These are phyloP conservation scores for Ellobius talpinus DNA, from an alignment of 2,113 vertebrate species.

Conservation along the genomic window DNA sequence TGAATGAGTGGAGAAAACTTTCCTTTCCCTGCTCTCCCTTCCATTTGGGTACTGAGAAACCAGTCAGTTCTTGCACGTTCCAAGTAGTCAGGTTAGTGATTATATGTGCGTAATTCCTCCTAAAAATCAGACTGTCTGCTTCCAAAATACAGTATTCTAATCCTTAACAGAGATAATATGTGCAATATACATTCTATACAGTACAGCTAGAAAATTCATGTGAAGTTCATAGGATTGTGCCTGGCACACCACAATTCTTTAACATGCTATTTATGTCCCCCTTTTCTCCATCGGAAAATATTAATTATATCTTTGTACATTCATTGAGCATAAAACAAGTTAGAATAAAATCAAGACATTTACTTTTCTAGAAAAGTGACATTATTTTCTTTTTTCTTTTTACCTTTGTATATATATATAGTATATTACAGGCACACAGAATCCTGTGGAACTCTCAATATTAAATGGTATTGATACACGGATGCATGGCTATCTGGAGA, in stretches of 20 bases:
- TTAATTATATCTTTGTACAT: slow-evolving; percentile 15
- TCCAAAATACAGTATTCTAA: neutral
- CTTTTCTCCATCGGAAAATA: slow-evolving; percentile 42
- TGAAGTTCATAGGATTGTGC: slow-evolving; percentile 23
- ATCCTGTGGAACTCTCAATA: neutral
- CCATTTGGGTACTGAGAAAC: neutral
- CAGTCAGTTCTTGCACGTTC: neutral
- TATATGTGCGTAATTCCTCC: slow-evolving; percentile 4
- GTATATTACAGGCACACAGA: neutral
- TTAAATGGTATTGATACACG: neutral
- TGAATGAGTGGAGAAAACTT: neutral
- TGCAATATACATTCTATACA: neutral
- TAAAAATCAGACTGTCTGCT: slow-evolving; percentile 7
- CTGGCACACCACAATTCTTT: slow-evolving; percentile 32
- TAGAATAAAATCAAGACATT: slow-evolving; percentile 41
- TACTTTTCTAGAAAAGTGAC: neutral
- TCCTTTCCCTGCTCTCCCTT: neutral
- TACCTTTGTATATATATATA: neutral
- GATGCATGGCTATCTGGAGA: neutral
- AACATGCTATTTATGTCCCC: slow-evolving; percentile 13
- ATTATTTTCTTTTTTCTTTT: neutral
- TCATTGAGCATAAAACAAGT: slow-evolving; percentile 22
- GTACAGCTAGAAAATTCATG: slow-evolving; percentile 30
- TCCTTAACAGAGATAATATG: slow-evolving; percentile 15
- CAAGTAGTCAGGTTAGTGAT: neutral